Evolutionary conservation across 1,140 invertebrate genomes (phyloP), one percentile per base, ranked within the genome.

Genomic region (Calosoma granatense): DNA sequence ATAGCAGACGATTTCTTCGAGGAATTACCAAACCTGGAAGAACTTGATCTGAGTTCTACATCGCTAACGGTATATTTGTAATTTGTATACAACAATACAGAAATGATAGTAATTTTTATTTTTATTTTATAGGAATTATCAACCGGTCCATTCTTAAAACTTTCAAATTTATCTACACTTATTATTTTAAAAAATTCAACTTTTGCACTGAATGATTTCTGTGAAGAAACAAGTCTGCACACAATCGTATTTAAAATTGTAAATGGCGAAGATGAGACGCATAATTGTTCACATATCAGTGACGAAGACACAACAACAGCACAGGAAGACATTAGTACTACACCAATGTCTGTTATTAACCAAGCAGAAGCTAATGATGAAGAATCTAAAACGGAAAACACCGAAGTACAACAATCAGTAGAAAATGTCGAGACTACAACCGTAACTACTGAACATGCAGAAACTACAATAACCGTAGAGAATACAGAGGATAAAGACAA

Each of bases 11-110:
- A 60, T 20, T 51, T 58, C 4, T 66, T 69, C 19, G 23, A 43
- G 12, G 53, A 55, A 0, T 9, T 65, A n/a, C 56, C 53, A 9
- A 57, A 61, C 20, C 51, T 70, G 20, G 61, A 65, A 56, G 39
- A 20, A 9, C 59, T 78, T 21, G 72, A 76, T 59, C 59, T 82
- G 60, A 68, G 75, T 57, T 74, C 74, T 47, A 82, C 71, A 72
- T 55, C 59, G 81, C 20, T 74, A 67, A n/a, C n/a, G 14, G 69
- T 70, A 63, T 53, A 47, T 19, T 17, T 14, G 17, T 52, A 20
- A n/a, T 1, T 2, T 20, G 20, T 1, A 17, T 20, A 52, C 12
- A 12, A 52, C 1, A 52, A 12, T 17, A 52, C 20, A n/a, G 2
- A 52, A 4, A 2, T 52, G 12, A 19, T 17, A 17, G 23, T 51